Conservation (phyloP, 1,140 invertebrate species). For the Drosophila bocqueti region DNA sequence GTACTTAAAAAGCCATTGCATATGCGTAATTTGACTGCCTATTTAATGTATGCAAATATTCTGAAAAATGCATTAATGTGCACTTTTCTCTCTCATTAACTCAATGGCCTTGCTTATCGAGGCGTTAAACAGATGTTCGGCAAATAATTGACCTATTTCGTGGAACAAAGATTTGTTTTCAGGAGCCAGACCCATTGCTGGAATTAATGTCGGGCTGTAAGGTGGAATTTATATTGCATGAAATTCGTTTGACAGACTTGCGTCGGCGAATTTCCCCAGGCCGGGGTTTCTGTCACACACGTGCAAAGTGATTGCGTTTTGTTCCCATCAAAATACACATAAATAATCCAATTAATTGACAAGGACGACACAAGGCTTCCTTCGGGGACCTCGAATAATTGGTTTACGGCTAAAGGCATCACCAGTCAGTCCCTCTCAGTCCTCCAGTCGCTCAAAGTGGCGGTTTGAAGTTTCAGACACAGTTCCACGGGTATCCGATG, state of each 20-base stretch:
- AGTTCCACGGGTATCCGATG: conserved; percentile 26
- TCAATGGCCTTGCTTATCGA: conserved; percentile 30
- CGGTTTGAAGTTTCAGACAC: conserved; percentile 69
- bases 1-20: conserved; percentile 22
- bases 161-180: conserved; percentile 1
- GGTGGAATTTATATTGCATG: conserved; percentile 5
- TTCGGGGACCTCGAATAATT: conserved; percentile 66
- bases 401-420: conserved; percentile 59
- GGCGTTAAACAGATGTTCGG: conserved; percentile 33
- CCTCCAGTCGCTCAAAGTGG: conserved; percentile 21
- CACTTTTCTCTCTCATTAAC: conserved; percentile 39
- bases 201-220: conserved; percentile 12
- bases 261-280: conserved; percentile 2
- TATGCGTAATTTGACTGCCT: neutral
- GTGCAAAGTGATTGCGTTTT: conserved; percentile 56
- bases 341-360: conserved; percentile 80
- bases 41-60: conserved; percentile 26
- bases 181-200: neutral
- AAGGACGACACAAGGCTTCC: conserved; percentile 62
- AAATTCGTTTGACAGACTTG: conserved; percentile 3
- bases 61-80: conserved; percentile 27
- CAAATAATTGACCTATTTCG: conserved; percentile 24
- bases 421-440: conserved; percentile 1
- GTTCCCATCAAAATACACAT: conserved; percentile 70
- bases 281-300: conserved; percentile 34